Percentiles rank a stretch among this genome's conserved stretches.
phyloP scores from a whole-genome alignment of 2,888 invertebrate genomes.

The Rotaria magnacalcarata region DNA sequence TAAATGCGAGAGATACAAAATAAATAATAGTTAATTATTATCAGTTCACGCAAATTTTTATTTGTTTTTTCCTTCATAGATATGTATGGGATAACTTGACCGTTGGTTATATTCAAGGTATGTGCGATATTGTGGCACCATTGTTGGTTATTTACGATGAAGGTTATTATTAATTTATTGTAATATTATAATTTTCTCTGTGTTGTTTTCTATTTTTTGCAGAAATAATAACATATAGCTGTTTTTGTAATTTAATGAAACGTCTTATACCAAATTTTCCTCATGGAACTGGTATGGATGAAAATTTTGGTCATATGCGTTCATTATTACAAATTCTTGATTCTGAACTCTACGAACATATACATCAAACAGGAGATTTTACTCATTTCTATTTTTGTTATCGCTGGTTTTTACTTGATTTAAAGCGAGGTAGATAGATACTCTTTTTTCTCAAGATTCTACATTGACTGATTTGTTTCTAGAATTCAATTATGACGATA shows the following conservation, averaged over 20 bases:
- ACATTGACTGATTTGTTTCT: conserved; percentile 45
- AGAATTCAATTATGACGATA: conserved; percentile 85
- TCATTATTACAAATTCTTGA: conserved; percentile 74
- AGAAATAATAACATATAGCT: conserved; percentile 43
- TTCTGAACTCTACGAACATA: conserved; percentile 83
- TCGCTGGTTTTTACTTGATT: conserved; percentile 91
- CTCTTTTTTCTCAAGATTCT: neutral
- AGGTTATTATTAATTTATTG: conserved; percentile 55
- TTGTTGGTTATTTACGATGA: conserved; percentile 84
- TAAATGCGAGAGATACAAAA: no score
- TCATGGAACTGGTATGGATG: conserved; percentile 37
- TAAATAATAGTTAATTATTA: no score
- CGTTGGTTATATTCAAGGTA: conserved; percentile 90
- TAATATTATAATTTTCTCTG: neutral
- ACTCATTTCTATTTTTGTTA: conserved; percentile 96
- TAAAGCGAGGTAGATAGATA: conserved; percentile 69
- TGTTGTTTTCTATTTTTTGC: neutral
- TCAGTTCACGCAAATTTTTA: no score
- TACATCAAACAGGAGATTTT: conserved; percentile 89
- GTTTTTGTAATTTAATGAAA: conserved; percentile 43
- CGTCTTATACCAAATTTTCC: conserved; percentile 41
- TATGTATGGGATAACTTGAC: conserved; percentile 93
- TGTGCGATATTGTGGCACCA: conserved; percentile 91
- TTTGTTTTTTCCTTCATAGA: conserved; percentile 60
- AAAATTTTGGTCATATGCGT: conserved; percentile 40